phyloP scores from a whole-genome alignment of 2,888 invertebrate genomes.

The Punctoribates punctum region DNA sequence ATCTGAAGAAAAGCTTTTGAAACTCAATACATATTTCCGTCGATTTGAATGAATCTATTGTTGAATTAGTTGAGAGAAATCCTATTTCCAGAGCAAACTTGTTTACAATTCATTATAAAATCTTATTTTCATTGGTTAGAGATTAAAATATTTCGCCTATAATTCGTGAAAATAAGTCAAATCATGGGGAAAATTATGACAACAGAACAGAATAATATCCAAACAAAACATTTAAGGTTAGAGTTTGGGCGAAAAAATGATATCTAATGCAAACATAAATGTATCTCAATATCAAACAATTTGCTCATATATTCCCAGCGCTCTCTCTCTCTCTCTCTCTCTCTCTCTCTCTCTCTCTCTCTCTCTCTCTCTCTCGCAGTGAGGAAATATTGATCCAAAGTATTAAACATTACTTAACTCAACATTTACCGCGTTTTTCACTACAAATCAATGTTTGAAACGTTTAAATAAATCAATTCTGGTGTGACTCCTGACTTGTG shows the following conservation, averaged over 20 bases:
- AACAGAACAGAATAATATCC: too few relatives aligned
- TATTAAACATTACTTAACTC: background rate
- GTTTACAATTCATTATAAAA: too few relatives aligned
- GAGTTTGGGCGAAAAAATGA: background rate
- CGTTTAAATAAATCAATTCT: background rate
- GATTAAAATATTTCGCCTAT: too few relatives aligned
- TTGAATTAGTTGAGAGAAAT: too few relatives aligned
- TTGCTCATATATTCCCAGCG: background rate
- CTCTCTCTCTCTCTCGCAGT: background rate
- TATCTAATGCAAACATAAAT: conserved; percentile 1
- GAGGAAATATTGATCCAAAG: background rate
- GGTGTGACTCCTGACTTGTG: background rate
- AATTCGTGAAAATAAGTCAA: too few relatives aligned
- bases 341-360: conserved; percentile 10
- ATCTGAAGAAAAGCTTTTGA: too few relatives aligned
- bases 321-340: background rate
- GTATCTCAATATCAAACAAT: background rate
- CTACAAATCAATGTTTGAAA: conserved; percentile 17
- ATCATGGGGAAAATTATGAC: too few relatives aligned
- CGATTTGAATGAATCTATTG: too few relatives aligned
- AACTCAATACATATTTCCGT: too few relatives aligned
- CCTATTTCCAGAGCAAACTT: too few relatives aligned
- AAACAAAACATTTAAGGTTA: too few relatives aligned
- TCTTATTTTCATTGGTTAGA: too few relatives aligned
- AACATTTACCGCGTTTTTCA: background rate